Percentiles rank a stretch among this genome's conserved stretches.
phyloP scores from a whole-genome alignment of 2,113 vertebrate species.

The Platycercus adscitus region DNA sequence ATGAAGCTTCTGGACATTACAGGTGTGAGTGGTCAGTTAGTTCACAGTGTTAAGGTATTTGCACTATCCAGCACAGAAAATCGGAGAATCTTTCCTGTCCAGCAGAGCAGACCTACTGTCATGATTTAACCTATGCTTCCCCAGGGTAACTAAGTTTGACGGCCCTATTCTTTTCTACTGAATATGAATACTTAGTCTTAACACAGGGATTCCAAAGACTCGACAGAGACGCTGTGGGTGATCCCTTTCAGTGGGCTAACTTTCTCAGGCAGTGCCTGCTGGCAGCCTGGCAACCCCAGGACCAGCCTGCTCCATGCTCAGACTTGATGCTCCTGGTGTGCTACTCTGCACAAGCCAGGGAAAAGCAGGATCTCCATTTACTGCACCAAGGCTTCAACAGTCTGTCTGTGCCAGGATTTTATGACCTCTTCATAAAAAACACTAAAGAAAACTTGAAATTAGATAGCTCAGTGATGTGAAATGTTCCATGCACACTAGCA shows the following conservation, averaged over 20 bases:
- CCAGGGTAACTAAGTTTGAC: background rate
- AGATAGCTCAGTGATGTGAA: background rate
- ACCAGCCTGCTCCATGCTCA: background rate
- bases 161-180: background rate
- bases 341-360: background rate
- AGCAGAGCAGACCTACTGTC: background rate
- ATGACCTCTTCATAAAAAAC: background rate
- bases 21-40: background rate
- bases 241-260: background rate
- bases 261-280: background rate
- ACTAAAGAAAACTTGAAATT: background rate
- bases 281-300: background rate
- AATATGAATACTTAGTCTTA: background rate
- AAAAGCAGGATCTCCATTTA: background rate
- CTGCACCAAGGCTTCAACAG: background rate
- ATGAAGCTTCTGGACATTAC: background rate
- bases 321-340: background rate
- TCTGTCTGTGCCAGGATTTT: background rate
- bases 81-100: background rate
- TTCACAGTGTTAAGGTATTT: background rate
- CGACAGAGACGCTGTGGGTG: accelerated
- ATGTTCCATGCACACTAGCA: background rate
- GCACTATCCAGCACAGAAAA: background rate
- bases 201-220: background rate
- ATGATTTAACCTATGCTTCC: background rate